Base-by-base conservation (phyloP, 1,140 invertebrate species). In the Caenorhabditis brenneri region DNA sequence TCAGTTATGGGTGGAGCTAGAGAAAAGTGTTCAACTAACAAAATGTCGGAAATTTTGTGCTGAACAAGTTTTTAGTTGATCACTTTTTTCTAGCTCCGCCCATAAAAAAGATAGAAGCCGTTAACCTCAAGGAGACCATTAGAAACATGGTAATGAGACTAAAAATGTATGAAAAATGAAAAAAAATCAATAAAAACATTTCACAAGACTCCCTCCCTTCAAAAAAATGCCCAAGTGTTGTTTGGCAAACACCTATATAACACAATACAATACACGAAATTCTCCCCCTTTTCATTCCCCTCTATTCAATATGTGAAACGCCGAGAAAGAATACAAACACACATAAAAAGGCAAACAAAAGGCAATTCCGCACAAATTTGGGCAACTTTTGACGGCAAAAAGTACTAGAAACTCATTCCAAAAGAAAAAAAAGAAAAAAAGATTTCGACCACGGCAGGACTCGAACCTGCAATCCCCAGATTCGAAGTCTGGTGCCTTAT, bases 221-320 rank as follows among this genome's bases (percentile, higher is more conserved):
- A 42, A 24, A 58, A 42, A 42, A 6, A 12, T 58, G 53, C 53
- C 53, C 48, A 9, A 16, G n/a, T n/a, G n/a, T 15, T 51, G 48
- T 58, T 58, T 58, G 53, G 12, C 53, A 19, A n/a, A 51, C 39
- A 7, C 10, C n/a, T n/a, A 58, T 10, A 65, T 24, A 74, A 39
- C 65, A 74, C 65, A 74, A 74, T 74, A 74, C 65, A 74, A 74
- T 74, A 74, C 65, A 74, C 58, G 58, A 74, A 42, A 74, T 24
- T 36, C 36, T 36, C 22, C 65, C 33, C 65, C 36, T n/a, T 24
- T n/a, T 31, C 24, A 29, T 15, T 12, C 39, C 39, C 39, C 27
- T 55, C 22, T 55, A 27, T 74, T 65, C 29, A 9, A 65, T 33
- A n/a, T n/a, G n/a, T 19, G 36, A 74, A 74, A 74, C 10, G 27